Evolutionary conservation across 2,113 vertebrate species (phyloP).

Genomic region (Notarius lentiginosus): DNA sequence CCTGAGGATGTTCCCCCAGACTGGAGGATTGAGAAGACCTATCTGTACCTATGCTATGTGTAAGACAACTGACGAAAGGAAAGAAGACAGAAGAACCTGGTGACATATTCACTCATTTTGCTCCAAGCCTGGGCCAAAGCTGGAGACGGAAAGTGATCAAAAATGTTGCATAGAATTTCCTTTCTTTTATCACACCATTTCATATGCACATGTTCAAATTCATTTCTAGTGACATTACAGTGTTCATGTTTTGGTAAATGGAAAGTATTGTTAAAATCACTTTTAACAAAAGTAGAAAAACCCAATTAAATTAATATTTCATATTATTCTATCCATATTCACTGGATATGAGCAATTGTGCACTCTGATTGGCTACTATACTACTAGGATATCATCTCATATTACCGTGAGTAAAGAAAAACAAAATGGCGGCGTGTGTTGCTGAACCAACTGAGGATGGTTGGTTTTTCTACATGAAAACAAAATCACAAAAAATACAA

Average conservation of each 20-base stretch:
- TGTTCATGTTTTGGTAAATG: constrained; percentile 26
- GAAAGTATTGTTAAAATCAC: constrained; percentile 6
- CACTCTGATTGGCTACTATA: no score
- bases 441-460: no score
- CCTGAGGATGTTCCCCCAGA: constrained; percentile 95
- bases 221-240: constrained; percentile 29
- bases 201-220: constrained; percentile 39
- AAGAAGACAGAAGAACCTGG: background rate
- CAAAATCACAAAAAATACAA: no score
- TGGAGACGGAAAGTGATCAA: constrained; percentile 26
- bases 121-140: constrained; percentile 43
- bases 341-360: no score
- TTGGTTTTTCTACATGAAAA: no score
- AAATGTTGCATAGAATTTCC: constrained; percentile 11
- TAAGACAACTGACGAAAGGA: constrained; percentile 60
- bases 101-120: constrained; percentile 20
- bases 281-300: background rate
- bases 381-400: no score
- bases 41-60: constrained; percentile 97
- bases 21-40: constrained; percentile 99
- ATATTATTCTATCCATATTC: constrained; percentile 8
- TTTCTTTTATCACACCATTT: constrained; percentile 9
- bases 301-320: constrained; percentile 16
- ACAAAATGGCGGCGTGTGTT: no score
- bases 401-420: no score